Base-by-base conservation (phyloP, 2,797 vertebrate genomes). In the Tarsius wallacei region DNA sequence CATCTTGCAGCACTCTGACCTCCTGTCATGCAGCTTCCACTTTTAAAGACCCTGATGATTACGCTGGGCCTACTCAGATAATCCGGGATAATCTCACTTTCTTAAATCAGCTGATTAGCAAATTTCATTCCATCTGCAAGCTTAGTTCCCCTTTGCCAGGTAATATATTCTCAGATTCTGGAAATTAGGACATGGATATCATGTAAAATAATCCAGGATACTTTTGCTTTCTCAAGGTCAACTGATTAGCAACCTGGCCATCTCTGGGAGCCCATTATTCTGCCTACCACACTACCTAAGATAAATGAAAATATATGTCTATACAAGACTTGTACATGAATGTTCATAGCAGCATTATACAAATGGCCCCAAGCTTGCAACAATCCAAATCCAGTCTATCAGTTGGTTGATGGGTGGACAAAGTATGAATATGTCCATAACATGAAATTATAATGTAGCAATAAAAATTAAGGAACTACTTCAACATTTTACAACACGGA, bases 61-160 rank as follows among this genome's bases (percentile, higher is more conserved):
- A 47, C 0, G 16, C 26, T 8, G 26, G 28, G 42, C 33, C 87
- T 80, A 16, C 59, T 61, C 47, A 61, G 31, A 19, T n/a, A 78
- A 83, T 85, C 87, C 84, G 24, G 64, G 73, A 49, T 70, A 21
- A 80, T 49, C 91, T 91, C 26, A 36, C 42, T 74, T 74, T 71
- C 83, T 83, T 74, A 70, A 63, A 47, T 24, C 78, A 64, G 70
- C 49, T 74, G 83, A 59, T 94, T 26, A 77, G 61, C 81, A 33
- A 9, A 33, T 31, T 71, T 70, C 22, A 64, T 83, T 84, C 36
- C 19, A 7, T 64, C 76, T 64, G 36, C 22, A 82, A 22, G 42
- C 77, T 57, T 90, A 93, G 73, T 82, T 90, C 81, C 61, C 17
- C 61, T 51, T 85, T 93, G 33, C 61, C 22, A 14, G 2, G 22